A percentile compares a stretch with the other conserved stretches of the same genome.
These are phyloP conservation scores for Oophaga pumilio DNA, from an alignment of 2,113 vertebrate genomes.

Conservation along the genomic window DNA sequence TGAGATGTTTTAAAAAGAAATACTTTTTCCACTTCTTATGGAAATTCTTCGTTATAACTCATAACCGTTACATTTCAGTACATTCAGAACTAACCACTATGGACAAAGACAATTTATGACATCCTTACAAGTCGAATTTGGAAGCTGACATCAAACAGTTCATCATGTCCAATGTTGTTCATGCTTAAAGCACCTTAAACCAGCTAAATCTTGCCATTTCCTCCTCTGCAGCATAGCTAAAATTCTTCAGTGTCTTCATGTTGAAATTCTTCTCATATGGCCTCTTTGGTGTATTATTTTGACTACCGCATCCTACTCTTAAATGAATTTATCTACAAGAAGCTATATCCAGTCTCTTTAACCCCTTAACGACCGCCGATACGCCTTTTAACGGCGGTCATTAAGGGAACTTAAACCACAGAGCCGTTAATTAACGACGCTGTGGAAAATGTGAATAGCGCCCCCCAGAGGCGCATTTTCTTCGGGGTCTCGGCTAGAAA, in stretches of 20 bases:
- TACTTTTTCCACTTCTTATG: not conserved
- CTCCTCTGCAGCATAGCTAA: constrained; percentile 24
- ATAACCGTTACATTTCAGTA: not conserved
- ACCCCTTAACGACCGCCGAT: too few relatives aligned
- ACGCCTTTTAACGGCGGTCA: too few relatives aligned
- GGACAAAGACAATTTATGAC: not conserved
- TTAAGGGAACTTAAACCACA: too few relatives aligned
- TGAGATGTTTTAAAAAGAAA: not conserved
- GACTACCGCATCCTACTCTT: not conserved
- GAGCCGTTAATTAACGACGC: too few relatives aligned
- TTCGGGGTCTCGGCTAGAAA: too few relatives aligned
- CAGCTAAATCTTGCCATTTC: constrained; percentile 40
- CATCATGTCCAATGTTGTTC: not conserved
- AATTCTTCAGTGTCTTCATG: constrained; percentile 32
- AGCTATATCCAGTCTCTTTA: not conserved
- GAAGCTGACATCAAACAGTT: constrained; percentile 1
- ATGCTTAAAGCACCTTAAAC: constrained; percentile 36
- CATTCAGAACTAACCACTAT: not conserved
- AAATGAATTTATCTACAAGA: not conserved
- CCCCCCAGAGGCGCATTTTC: too few relatives aligned
- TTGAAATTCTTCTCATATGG: constrained; percentile 19
- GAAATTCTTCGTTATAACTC: not conserved
- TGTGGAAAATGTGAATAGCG: too few relatives aligned
- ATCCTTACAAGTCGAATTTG: not conserved
- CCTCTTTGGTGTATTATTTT: not conserved